phyloP scores from a whole-genome alignment of 2,797 vertebrate species.

The Melanotaenia trifasciata region DNA sequence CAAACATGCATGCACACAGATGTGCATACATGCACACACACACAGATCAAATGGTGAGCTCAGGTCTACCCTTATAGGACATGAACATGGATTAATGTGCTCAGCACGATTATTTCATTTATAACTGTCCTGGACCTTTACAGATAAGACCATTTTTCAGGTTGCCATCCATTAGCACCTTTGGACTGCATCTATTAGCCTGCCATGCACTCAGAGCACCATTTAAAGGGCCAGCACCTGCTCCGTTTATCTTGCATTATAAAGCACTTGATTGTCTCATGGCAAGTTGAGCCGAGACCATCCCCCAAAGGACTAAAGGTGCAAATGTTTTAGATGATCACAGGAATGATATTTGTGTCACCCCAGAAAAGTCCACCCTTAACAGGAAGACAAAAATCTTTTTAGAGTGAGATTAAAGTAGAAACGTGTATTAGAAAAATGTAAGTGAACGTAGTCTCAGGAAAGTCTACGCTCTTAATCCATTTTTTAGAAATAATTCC shows the following conservation, averaged over 20 bases:
- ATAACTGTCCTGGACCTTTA: constrained; percentile 83
- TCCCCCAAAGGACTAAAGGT: constrained; percentile 7
- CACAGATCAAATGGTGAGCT: constrained; percentile 68
- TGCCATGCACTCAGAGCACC: constrained; percentile 67
- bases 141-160: constrained; percentile 83
- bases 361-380: neutral
- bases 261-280: constrained; percentile 42
- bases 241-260: constrained; percentile 38
- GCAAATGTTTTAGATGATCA: constrained; percentile 38
- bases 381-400: constrained; percentile 5
- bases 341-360: constrained; percentile 9
- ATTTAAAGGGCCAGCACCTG: constrained; percentile 77
- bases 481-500: neutral
- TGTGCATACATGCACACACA: constrained; percentile 6
- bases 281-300: constrained; percentile 27
- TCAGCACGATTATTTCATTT: constrained; percentile 80
- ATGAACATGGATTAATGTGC: constrained; percentile 80
- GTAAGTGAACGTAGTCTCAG: constrained; percentile 8
- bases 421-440: constrained; percentile 1
- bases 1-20: constrained; percentile 20
- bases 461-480: constrained; percentile 3
- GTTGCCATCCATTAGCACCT: constrained; percentile 81
- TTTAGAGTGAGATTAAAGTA: constrained; percentile 2
- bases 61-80: constrained; percentile 64
- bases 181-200: constrained; percentile 79